Conservation (phyloP, 2,113 vertebrate species). For the Ibidorhyncha struthersii region DNA sequence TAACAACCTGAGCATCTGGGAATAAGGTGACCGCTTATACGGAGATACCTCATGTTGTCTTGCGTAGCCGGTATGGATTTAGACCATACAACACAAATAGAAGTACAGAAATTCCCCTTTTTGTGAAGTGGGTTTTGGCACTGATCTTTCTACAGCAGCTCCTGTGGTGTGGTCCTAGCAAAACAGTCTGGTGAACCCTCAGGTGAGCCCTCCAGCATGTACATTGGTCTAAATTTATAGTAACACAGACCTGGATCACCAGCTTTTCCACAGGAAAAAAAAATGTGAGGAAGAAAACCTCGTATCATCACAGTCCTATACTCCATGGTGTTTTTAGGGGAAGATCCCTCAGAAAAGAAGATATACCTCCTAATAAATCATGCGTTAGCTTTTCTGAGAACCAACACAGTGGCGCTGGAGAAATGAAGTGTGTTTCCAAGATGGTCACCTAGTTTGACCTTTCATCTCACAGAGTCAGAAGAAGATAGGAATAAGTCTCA, state of each 20-base stretch:
- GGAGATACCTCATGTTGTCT: neutral
- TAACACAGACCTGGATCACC: neutral
- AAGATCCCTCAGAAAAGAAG: neutral
- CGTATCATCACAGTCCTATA: neutral
- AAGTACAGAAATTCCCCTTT: neutral
- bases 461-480: neutral
- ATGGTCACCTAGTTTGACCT: neutral
- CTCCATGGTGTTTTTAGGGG: neutral
- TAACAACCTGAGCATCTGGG: neutral
- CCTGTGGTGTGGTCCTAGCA: neutral
- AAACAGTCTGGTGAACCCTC: neutral
- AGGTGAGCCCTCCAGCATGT: neutral
- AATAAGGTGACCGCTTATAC: neutral
- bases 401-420: neutral
- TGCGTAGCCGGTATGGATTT: neutral
- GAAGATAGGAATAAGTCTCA: neutral
- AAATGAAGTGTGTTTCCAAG: neutral
- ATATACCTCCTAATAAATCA: neutral
- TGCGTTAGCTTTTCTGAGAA: neutral
- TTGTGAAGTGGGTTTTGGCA: neutral
- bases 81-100: neutral
- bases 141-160: neutral
- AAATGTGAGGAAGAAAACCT: neutral
- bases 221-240: neutral
- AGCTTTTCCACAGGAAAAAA: neutral